phyloP scores from a whole-genome alignment of 2,113 vertebrate genomes.

The Carollia perspicillata region DNA sequence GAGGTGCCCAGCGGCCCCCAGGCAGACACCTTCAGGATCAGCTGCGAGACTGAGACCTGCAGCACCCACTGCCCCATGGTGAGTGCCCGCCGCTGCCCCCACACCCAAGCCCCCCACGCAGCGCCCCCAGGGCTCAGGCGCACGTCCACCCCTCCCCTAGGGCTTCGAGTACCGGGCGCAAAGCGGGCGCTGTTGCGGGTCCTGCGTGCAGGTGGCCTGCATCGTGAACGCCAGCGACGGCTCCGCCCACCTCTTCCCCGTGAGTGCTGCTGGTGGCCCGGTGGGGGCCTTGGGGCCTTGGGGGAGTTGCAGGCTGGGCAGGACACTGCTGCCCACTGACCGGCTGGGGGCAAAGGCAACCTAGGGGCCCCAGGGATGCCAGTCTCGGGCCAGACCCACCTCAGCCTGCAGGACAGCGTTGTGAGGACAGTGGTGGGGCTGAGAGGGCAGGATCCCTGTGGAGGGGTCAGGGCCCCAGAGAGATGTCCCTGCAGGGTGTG shows the following conservation, averaged over 20 bases:
- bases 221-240: not conserved
- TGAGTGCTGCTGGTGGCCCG: not conserved
- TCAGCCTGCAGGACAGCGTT: rapidly evolving
- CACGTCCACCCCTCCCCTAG: slow-evolving; percentile 34
- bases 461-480: rapidly evolving
- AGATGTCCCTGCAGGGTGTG: rapidly evolving
- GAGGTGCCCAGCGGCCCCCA: not conserved
- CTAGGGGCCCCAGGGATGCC: too few species aligned
- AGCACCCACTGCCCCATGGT: slow-evolving; percentile 74
- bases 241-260: not conserved
- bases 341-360: not conserved
- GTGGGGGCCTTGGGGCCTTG: not conserved
- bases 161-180: slow-evolving; percentile 73
- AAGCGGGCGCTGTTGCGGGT: slow-evolving; percentile 76
- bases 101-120: not conserved
- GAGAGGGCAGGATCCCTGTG: too few species aligned
- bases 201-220: slow-evolving; percentile 66
- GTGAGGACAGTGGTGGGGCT: not conserved
- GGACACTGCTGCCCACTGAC: not conserved
- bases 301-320: rapidly evolving
- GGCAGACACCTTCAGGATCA: not conserved
- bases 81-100: slow-evolving; percentile 35
- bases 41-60: slow-evolving; percentile 75
- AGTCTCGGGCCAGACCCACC: not conserved
- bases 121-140: not conserved